These are phyloP conservation scores for Lagodon rhomboides DNA, from an alignment of 2,797 vertebrate genomes.

Conservation along the genomic window DNA sequence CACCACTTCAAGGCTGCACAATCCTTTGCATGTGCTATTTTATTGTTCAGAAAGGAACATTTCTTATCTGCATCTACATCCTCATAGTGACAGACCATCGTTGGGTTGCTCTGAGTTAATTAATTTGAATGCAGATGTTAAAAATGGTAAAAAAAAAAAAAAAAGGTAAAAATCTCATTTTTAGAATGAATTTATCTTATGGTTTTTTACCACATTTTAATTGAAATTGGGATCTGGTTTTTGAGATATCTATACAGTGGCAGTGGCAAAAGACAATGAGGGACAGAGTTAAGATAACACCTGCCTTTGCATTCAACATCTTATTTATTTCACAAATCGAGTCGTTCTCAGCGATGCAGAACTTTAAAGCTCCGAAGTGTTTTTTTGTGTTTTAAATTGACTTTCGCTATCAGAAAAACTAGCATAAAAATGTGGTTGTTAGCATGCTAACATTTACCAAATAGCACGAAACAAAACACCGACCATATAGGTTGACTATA, in stretches of 20 bases:
- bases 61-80: slow-evolving; percentile 7
- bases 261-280: too few relatives aligned
- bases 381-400: too few relatives aligned
- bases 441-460: too few relatives aligned
- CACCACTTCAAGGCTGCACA: neutral
- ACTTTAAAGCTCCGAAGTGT: too few relatives aligned
- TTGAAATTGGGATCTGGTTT: neutral
- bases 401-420: too few relatives aligned
- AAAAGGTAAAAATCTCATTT: neutral
- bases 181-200: neutral
- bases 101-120: neutral
- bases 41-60: slow-evolving; percentile 8
- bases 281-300: too few relatives aligned
- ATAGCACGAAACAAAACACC: too few relatives aligned
- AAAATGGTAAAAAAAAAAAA: neutral
- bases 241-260: neutral
- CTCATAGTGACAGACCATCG: neutral
- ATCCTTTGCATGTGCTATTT: slow-evolving; percentile 12
- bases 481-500: too few relatives aligned
- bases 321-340: too few relatives aligned
- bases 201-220: neutral
- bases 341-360: too few relatives aligned
- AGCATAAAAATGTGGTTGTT: too few relatives aligned
- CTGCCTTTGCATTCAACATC: too few relatives aligned
- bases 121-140: neutral